Conservation (phyloP, 2,113 vertebrate species). For the Gallinago media region DNA sequence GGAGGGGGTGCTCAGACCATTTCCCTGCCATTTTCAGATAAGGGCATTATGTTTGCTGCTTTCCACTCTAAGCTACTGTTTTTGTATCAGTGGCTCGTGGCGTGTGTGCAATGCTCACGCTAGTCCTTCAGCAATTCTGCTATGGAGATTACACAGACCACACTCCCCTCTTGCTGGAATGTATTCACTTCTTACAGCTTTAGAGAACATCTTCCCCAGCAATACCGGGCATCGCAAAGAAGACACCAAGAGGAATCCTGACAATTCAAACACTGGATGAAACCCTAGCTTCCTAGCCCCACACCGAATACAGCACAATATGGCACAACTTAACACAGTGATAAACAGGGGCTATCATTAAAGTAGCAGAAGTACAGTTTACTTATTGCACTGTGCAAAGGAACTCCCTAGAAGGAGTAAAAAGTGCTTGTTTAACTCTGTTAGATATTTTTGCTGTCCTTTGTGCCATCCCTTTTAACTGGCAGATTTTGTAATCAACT, state of each 20-base stretch:
- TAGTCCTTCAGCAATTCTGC: not conserved
- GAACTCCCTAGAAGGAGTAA: not conserved
- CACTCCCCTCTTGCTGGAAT: not conserved
- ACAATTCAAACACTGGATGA: not conserved
- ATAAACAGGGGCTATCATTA: not conserved
- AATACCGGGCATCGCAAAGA: not conserved
- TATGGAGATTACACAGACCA: not conserved
- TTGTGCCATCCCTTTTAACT: not conserved
- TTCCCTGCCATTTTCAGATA: not conserved
- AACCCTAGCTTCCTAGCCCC: not conserved
- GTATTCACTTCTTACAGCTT: not conserved
- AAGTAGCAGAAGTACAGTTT: not conserved
- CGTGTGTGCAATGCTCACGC: not conserved
- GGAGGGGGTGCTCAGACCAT: not conserved
- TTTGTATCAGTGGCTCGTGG: too few species aligned
- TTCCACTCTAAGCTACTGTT: not conserved
- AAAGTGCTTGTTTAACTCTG: not conserved
- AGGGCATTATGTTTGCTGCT: not conserved
- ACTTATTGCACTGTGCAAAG: not conserved
- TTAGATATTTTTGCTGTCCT: not conserved
- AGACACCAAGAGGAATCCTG: not conserved
- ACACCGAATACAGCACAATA: not conserved
- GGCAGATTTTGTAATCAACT: not conserved
- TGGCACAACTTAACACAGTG: not conserved
- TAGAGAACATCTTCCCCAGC: not conserved